Conservation (phyloP, 1,140 invertebrate species). For the Ptiloglossa arizonensis region DNA sequence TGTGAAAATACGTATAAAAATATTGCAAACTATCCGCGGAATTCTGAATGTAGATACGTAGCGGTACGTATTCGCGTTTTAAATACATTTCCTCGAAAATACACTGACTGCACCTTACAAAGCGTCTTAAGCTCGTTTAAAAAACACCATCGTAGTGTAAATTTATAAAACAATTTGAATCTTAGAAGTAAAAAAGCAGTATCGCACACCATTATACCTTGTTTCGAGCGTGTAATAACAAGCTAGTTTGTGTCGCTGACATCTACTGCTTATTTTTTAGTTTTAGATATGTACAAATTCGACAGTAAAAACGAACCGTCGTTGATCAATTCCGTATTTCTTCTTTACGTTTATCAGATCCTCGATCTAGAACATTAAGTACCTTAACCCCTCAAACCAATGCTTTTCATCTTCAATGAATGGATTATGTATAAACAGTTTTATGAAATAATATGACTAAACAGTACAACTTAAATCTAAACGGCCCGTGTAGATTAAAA, state of each 20-base stretch:
- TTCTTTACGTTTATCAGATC: conserved; percentile 53
- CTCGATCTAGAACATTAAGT: conserved; percentile 31
- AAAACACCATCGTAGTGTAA: conserved; percentile 40
- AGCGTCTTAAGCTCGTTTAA: conserved; percentile 62
- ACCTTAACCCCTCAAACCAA: conserved; percentile 59
- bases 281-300: conserved; percentile 61
- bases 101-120: conserved; percentile 38
- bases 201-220: conserved; percentile 27
- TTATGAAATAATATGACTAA: conserved; percentile 52
- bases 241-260: conserved; percentile 43
- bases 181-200: conserved; percentile 46
- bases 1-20: conserved; percentile 5
- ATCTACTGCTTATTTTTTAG: conserved; percentile 30
- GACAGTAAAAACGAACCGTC: conserved; percentile 35
- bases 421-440: conserved; percentile 37
- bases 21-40: not conserved
- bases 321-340: conserved; percentile 56
- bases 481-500: conserved; percentile 42
- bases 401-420: conserved; percentile 12
- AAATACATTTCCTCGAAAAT: conserved; percentile 21
- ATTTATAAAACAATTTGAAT: conserved; percentile 48
- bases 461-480: conserved; percentile 53
- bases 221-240: conserved; percentile 40
- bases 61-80: conserved; percentile 23
- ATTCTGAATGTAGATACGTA: conserved; percentile 34